Base-by-base conservation (phyloP, 2,888 invertebrate species). In the Cataglyphis cursor region DNA sequence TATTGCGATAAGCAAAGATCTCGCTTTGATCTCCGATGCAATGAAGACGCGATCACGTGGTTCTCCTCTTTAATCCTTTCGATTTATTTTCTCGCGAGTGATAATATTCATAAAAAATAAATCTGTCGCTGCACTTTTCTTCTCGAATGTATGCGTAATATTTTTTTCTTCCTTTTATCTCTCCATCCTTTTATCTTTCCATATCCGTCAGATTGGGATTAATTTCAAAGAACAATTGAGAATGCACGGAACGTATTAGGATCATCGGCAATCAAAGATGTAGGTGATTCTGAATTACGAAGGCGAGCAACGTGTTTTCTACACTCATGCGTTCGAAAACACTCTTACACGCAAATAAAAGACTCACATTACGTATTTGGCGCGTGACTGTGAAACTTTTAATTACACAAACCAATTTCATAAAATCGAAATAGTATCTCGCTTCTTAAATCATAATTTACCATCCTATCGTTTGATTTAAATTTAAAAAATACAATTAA, bases 281-380 rank as follows among this genome's bases (percentile, higher is more conserved):
- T 59, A 35, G 66, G 66, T 66, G 35, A 35, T 35, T 48, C 59
- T 44, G 38, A 35, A 41, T 75, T 82, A 66, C 75, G 38, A 66
- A 54, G 44, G 51, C 75, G 75, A 41, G 65, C 74, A 21, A 28
- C 64, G 44, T 64, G 73, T 54, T 21, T 51, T 24, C 18, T 24
- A 74, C 68, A 70, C 82, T 51, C 68, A 62, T 51, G 57, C 38
- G 44, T 59, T 10, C 66, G 31, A 24, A 61, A 35, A 61, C 15
- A 44, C 31, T 70, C 31, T n/a, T 38, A 31, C 8, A 24, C 12
- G 10, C 44, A 24, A 24, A 6, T 48, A 61, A 74, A 74, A 31
- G 48, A 48, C 48, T 9, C 74, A 62, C 48, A 48, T 62, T 41
- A 41, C 12, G 18, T 8, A 15, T 28, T 18, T 59, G n/a, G 15